Conservation (phyloP, 2,888 invertebrate species). For the Mythimna ferrago region DNA sequence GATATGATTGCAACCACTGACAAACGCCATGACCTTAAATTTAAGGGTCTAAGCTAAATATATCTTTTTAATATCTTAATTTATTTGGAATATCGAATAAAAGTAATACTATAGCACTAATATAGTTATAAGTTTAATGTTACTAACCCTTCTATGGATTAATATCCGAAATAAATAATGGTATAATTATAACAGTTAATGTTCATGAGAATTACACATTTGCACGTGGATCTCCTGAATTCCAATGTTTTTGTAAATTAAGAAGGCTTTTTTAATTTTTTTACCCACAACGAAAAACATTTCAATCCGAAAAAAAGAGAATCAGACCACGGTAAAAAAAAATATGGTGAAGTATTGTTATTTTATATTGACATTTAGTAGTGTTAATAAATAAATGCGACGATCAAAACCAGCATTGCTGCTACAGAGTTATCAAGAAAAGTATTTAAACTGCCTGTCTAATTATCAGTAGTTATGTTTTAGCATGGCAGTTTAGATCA, state of each 20-base stretch:
- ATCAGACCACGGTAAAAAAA: background rate
- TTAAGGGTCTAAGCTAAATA: background rate
- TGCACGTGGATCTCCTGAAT: background rate
- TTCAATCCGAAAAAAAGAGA: background rate
- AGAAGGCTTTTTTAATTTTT: background rate
- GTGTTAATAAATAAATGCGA: background rate
- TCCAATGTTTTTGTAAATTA: background rate
- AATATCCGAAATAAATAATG: background rate
- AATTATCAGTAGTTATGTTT: background rate
- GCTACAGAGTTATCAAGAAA: background rate
- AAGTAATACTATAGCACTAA: background rate
- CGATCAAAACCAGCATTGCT: conserved; percentile 4
- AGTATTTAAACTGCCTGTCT: background rate
- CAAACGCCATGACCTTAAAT: background rate
- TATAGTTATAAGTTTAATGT: background rate
- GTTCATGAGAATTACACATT: background rate
- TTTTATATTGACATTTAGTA: background rate
- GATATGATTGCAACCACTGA: background rate
- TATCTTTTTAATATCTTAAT: background rate
- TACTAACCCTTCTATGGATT: conserved; percentile 1
- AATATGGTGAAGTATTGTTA: background rate
- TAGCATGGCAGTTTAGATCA: background rate
- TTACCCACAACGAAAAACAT: background rate
- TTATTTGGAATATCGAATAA: background rate
- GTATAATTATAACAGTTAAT: background rate